Evolutionary conservation across 2,113 vertebrate genomes (phyloP), one percentile per base, ranked within the genome.

Genomic region (Xyrauchen texanus): DNA sequence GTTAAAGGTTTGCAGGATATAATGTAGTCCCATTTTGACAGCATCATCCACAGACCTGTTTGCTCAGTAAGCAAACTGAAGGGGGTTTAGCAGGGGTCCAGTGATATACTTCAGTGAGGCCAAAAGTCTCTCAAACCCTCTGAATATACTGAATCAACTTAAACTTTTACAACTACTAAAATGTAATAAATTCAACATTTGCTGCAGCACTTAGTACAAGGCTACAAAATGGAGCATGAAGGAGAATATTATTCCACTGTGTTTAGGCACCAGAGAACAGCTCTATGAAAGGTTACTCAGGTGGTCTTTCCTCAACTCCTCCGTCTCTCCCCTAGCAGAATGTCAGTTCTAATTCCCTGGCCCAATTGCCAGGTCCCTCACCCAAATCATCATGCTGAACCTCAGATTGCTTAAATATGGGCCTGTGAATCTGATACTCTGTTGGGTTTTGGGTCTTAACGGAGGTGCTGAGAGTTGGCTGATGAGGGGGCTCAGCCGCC

Each of bases 221-320:
- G 44, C 16, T 21, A 52, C 42, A 58, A 75, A 75, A 75, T 4
- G 7, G 49, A 65, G 61, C 62, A 76, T 6, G 4, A 49, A 12
- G 58, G 34, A 34, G 63, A 83, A 76, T 60, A 58, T 68, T n/a
- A 65, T 67, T 52, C 15, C 52, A 70, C 42, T 65, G 53, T 58
- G 49, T 44, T 76, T 85, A 82, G 84, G 89, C 86, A 88, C 86
- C 84, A 86, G 73, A 84, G 87, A 78, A 88, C 87, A 76, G 68
- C 80, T 82, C 83, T 86, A 80, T 62, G n/a, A 76, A 76, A 86
- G 85, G 72, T 81, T 71, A 83, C 81, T 86, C 85, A 85, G 84
- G 86, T 90, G 87, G 81, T 89, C 87, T 83, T 62, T 87, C 57
- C 66, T 76, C 80, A 76, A 66, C n/a, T 49, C 46, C 16, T 6